Evolutionary conservation across 35 echinoderm and acorn worm species (phyloP).

Genomic region (Stichopus chloronotus): DNA sequence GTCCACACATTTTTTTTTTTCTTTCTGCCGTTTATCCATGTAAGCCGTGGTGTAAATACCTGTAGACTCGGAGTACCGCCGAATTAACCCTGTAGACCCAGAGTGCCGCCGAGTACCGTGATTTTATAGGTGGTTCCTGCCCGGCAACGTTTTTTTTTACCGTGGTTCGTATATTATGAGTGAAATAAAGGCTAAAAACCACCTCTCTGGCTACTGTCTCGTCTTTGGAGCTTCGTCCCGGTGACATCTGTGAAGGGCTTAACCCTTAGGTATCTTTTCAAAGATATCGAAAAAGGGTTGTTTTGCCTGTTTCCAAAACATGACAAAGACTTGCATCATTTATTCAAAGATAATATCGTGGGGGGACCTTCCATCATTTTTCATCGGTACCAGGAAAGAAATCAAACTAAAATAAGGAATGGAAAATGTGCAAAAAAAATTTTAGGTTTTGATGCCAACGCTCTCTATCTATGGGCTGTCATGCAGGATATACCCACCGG

Average conservation of each 20-base stretch:
- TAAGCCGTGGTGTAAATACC: no score
- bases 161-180: no score
- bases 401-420: constrained; percentile 46
- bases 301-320: constrained; percentile 54
- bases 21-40: no score
- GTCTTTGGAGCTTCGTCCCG: no score
- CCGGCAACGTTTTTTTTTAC: no score
- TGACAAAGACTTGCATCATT: constrained; percentile 52
- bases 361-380: constrained; percentile 70
- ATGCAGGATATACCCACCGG: constrained; percentile 72
- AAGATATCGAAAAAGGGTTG: not conserved
- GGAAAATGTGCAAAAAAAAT: constrained; percentile 32
- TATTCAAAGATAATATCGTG: constrained; percentile 57
- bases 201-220: no score
- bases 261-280: constrained; percentile 66
- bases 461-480: constrained; percentile 61
- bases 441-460: constrained; percentile 71
- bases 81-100: no score
- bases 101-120: no score
- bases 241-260: constrained; percentile 53
- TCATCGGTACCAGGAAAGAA: constrained; percentile 53
- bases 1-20: no score
- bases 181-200: no score
- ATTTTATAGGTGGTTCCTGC: no score
- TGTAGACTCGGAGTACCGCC: no score